Base-by-base conservation (phyloP, 2,113 vertebrate species). In the Corythornis cristatus region DNA sequence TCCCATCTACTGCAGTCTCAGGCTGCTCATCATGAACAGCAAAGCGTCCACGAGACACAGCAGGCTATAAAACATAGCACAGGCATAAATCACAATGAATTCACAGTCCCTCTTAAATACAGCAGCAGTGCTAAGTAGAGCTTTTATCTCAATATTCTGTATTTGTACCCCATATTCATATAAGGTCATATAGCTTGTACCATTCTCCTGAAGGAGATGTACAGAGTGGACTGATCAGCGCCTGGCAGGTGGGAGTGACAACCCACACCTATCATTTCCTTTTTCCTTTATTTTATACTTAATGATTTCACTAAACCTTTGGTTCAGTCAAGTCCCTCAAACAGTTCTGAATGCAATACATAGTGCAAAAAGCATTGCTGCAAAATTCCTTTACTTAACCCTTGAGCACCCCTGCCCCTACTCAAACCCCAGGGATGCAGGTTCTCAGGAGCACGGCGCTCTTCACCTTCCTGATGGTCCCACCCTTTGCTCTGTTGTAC, bases 401-500 rank as follows among this genome's bases (percentile, higher is more conserved):
- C 26, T 16, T 23, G 43, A 57, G 18, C n/a, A 10, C 19, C 26
- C 15, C 53, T n/a, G n/a, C 33, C 25, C 26, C 58, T 53, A 7
- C 31, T 48, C 35, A n/a, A 31, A 22, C 40, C 26, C 37, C 48
- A 37, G 42, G 31, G 76, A 19, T 19, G 31, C 20, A n/a, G 48
- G 37, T 22, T 58, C 19, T 71, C n/a, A 25, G 11, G 19, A 28
- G 57, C 43, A 51, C 48, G n/a, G 31, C 0, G 0, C 60, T 54
- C 14, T 65, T 21, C 0, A 0, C 43, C 37, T 50, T 68, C 61
- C 26, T 0, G 0, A 20, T 2, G 1, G 20, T 20, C 40, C 46
- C n/a, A 8, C 12, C 15, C 58, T 83, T 54, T 16, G 12, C 35
- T 11, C 23, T 14, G 11, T 29, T 64, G 6, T 15, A 29, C 72